These are phyloP conservation scores for Adela reaumurella DNA, from an alignment of 2,888 invertebrate genomes.

Conservation along the genomic window DNA sequence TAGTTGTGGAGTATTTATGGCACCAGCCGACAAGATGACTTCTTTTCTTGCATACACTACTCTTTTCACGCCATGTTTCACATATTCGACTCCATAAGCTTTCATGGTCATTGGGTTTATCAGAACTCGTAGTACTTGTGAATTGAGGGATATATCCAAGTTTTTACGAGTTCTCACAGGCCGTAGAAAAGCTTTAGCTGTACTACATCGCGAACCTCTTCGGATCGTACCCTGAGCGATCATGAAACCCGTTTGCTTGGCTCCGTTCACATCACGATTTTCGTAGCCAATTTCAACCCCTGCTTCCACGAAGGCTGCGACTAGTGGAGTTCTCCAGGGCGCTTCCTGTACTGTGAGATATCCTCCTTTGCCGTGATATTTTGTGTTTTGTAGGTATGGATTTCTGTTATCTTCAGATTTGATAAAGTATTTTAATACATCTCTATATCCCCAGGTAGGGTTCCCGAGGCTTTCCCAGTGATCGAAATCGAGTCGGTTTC, in stretches of 20 bases:
- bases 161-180: slow-evolving; percentile 74
- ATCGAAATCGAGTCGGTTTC: slow-evolving; percentile 81
- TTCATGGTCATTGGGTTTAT: slow-evolving; percentile 72
- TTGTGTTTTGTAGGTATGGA: slow-evolving; percentile 70
- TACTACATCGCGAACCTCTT: slow-evolving; percentile 77
- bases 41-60: slow-evolving; percentile 74
- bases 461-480: slow-evolving; percentile 86
- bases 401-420: slow-evolving; percentile 87
- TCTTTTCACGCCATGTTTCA: slow-evolving; percentile 67
- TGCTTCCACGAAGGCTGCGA: slow-evolving; percentile 78
- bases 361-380: slow-evolving; percentile 71
- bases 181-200: slow-evolving; percentile 82
- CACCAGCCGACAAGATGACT: slow-evolving; percentile 84
- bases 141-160: slow-evolving; percentile 75
- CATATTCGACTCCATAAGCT: slow-evolving; percentile 77
- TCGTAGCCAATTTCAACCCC: slow-evolving; percentile 81
- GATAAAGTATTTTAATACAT: slow-evolving; percentile 83
- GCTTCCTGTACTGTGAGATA: slow-evolving; percentile 77
- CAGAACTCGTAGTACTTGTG: slow-evolving; percentile 72
- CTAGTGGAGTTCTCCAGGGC: slow-evolving; percentile 79
- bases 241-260: slow-evolving; percentile 75
- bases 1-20: slow-evolving; percentile 89
- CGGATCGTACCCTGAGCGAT: slow-evolving; percentile 78
- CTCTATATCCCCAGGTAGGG: slow-evolving; percentile 82
- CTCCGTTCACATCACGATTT: slow-evolving; percentile 79